phyloP scores from a whole-genome alignment of 2,797 vertebrate species.

The Pterois miles region DNA sequence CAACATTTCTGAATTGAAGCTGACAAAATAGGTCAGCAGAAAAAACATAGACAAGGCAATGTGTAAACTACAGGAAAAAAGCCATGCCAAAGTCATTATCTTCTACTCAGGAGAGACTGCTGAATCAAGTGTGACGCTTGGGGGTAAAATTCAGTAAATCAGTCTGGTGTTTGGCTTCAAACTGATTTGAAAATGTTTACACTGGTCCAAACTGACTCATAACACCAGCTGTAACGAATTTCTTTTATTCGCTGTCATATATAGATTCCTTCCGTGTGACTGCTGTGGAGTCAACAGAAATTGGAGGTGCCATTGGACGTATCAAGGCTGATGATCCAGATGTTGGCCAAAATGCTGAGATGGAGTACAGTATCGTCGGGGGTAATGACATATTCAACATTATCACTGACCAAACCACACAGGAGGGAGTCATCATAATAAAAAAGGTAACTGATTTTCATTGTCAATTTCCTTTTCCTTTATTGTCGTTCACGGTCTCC shows the following conservation, averaged over 20 bases:
- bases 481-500: neutral
- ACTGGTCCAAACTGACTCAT: neutral
- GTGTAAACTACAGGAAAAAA: neutral
- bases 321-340: constrained; percentile 96
- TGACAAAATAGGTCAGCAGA: no score
- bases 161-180: neutral
- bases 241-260: neutral
- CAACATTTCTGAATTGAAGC: neutral
- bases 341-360: constrained; percentile 90
- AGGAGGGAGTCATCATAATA: constrained; percentile 94
- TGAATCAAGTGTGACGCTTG: neutral
- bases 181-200: neutral
- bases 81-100: no score
- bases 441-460: constrained; percentile 85
- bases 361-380: constrained; percentile 89
- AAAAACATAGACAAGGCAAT: no score
- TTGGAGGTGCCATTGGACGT: constrained; percentile 90
- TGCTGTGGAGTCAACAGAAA: constrained; percentile 87
- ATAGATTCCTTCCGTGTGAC: constrained; percentile 94
- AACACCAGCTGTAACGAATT: neutral
- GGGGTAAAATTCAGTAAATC: neutral
- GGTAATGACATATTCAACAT: constrained; percentile 92
- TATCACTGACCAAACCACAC: constrained; percentile 91
- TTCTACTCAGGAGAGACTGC: neutral
- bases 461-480: neutral